A percentile compares a stretch with the other conserved stretches of the same genome.
phyloP scores from a whole-genome alignment of 2,888 invertebrate genomes.

The Phanerotoma sp. region DNA sequence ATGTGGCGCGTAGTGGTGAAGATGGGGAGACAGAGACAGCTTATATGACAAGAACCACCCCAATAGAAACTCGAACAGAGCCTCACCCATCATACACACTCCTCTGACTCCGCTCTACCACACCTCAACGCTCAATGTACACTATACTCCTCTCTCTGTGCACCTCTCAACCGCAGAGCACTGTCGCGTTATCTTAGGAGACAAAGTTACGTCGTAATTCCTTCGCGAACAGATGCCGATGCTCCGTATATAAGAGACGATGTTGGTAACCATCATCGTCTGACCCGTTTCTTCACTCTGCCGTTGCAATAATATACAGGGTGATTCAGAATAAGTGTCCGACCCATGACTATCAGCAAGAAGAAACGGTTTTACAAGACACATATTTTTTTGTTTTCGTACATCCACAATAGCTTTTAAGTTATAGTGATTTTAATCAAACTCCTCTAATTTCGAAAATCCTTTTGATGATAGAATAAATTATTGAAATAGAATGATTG shows the following conservation, averaged over 20 bases:
- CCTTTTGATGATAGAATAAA: no score
- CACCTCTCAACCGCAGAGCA: slow-evolving; percentile 47
- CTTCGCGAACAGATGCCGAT: slow-evolving; percentile 57
- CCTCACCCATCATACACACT: slow-evolving; percentile 56
- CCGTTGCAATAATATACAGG: no score
- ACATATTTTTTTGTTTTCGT: no score
- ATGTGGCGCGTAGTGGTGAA: slow-evolving; percentile 28
- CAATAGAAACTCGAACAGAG: slow-evolving; percentile 55
- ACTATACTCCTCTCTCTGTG: slow-evolving; percentile 16
- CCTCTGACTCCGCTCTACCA: slow-evolving; percentile 39
- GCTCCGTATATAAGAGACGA: slow-evolving; percentile 45
- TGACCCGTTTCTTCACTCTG: slow-evolving; percentile 9
- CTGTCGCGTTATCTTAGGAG: slow-evolving; percentile 53
- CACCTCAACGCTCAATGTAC: slow-evolving; percentile 26
- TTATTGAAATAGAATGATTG: no score
- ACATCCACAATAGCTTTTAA: no score
- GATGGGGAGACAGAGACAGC: slow-evolving; percentile 33
- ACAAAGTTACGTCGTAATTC: slow-evolving; percentile 57
- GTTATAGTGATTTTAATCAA: no score
- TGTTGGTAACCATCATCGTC: slow-evolving; percentile 35
- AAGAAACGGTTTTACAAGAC: no score
- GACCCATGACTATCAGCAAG: no score
- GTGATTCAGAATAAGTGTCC: no score
- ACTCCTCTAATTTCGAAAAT: no score
- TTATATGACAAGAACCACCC: slow-evolving; percentile 53